Evolutionary conservation across 2,888 invertebrate genomes (phyloP).

Genomic region (Lycia hirtaria): DNA sequence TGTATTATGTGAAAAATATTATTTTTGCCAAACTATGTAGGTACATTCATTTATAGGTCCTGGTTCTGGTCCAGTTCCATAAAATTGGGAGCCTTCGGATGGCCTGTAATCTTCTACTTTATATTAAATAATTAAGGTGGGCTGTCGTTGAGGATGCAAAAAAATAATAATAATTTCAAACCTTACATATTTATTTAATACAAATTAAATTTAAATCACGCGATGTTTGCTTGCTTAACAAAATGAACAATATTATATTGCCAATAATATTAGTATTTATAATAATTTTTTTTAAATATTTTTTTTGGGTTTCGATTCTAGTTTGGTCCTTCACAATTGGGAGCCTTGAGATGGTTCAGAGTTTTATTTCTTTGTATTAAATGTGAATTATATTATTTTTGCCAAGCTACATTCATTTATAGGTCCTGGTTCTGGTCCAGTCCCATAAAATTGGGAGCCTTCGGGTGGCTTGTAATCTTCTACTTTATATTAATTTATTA

Average conservation of each 20-base stretch:
- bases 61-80: background rate
- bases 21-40: background rate
- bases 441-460: background rate
- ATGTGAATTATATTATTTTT: background rate
- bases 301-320: no score
- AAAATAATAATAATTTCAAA: no score
- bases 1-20: background rate
- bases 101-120: background rate
- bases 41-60: background rate
- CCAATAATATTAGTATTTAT: no score
- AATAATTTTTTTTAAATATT: no score
- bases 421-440: background rate
- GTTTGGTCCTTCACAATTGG: no score
- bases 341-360: no score
- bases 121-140: no score
- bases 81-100: background rate
- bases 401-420: background rate
- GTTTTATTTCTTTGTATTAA: background rate
- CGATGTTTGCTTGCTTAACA: no score
- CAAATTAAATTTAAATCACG: no score
- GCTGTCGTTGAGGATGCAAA: no score
- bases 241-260: background rate
- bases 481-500: no score
- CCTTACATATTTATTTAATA: no score
- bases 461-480: background rate